phyloP scores from a whole-genome alignment of 2,888 invertebrate species.

The Microplitis deprimator region DNA sequence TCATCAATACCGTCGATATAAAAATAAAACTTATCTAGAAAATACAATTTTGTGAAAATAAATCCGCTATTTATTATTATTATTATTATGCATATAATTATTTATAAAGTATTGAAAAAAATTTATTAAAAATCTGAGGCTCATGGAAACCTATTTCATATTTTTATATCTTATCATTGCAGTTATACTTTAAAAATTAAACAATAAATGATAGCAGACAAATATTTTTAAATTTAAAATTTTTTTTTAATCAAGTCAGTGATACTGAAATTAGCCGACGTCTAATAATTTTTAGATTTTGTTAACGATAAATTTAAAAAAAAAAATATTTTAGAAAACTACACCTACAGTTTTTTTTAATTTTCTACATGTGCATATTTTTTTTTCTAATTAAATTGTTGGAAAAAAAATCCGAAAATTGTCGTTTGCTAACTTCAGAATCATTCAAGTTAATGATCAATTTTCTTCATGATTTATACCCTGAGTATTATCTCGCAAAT shows the following conservation, averaged over 20 bases:
- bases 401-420: no score
- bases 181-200: neutral
- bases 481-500: conserved; percentile 1
- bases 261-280: no score
- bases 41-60: conserved; percentile 38
- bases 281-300: no score
- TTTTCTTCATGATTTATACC: neutral
- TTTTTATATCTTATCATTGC: neutral
- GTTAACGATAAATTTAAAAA: no score
- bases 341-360: no score
- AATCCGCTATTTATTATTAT: conserved; percentile 1
- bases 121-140: neutral
- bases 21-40: conserved; percentile 49
- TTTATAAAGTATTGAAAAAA: neutral
- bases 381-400: no score
- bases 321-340: no score
- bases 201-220: neutral
- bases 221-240: no score
- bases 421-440: no score
- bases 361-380: no score
- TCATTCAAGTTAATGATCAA: no score
- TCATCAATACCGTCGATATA: conserved; percentile 34
- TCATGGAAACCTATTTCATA: neutral
- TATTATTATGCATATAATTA: neutral
- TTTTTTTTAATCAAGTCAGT: no score